These are phyloP conservation scores for Empidonax alnorum DNA, from an alignment of 2,113 vertebrate genomes.

Conservation along the genomic window DNA sequence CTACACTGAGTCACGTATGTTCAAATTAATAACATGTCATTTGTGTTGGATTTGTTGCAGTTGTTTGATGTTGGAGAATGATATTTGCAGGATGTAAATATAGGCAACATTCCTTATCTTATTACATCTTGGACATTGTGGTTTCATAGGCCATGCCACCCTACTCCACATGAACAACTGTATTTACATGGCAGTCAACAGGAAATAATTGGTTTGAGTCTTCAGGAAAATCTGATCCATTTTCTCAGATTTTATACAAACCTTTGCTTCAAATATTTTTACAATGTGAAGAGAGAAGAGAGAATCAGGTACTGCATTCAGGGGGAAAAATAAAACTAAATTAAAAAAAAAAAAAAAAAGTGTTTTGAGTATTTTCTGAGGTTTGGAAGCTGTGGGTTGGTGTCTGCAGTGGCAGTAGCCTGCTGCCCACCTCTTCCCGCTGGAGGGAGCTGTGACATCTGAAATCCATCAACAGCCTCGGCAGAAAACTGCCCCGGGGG, in stretches of 20 bases:
- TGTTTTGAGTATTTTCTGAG: neutral
- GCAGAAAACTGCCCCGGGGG: neutral
- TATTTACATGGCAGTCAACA: neutral
- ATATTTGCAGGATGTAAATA: neutral
- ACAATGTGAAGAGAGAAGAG: neutral
- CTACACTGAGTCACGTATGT: neutral
- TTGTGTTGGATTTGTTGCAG: neutral
- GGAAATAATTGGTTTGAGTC: neutral
- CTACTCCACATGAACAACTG: neutral
- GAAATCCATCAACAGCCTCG: neutral
- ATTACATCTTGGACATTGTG: neutral
- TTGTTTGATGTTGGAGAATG: neutral
- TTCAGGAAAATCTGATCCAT: neutral
- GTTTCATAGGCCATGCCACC: neutral
- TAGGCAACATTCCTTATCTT: neutral
- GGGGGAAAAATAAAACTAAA: neutral
- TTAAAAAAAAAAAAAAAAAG: neutral
- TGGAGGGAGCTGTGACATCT: slow-evolving; percentile 62
- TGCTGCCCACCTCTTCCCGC: neutral
- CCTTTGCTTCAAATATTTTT: neutral
- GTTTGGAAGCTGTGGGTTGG: neutral
- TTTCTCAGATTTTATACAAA: neutral
- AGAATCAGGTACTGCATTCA: neutral
- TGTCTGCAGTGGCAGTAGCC: neutral
- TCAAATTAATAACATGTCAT: neutral